phyloP scores from a whole-genome alignment of 2,797 vertebrate genomes.

The Pipistrellus nathusii region DNA sequence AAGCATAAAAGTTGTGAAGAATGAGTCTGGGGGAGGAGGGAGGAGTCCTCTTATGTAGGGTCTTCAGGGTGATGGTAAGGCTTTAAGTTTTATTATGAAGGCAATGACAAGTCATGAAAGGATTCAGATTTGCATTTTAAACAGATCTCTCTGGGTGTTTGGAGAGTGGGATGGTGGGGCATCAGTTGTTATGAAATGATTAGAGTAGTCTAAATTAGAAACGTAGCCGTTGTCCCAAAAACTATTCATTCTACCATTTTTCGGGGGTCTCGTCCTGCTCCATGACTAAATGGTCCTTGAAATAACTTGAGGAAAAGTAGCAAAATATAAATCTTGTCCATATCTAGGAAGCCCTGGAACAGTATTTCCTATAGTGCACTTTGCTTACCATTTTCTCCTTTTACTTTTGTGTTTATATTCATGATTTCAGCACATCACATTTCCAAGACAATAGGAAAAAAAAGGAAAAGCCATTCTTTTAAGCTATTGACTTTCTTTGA shows the following conservation, averaged over 20 bases:
- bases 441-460: conserved; percentile 64
- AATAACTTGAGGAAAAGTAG: conserved; percentile 14
- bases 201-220: not conserved
- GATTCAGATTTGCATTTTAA: conserved; percentile 21
- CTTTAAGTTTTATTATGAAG: not conserved
- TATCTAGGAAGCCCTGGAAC: not conserved
- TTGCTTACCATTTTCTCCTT: conserved; percentile 66
- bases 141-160: not conserved
- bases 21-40: not conserved
- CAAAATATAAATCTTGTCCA: not conserved
- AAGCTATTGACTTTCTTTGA: conserved; percentile 72
- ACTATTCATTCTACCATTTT: not conserved
- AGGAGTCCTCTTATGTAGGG: not conserved
- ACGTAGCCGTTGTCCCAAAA: not conserved
- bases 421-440: conserved; percentile 28
- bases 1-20: not conserved
- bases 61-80: not conserved
- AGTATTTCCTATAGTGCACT: conserved; percentile 38
- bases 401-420: conserved; percentile 57
- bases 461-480: conserved; percentile 54
- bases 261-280: not conserved
- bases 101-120: not conserved
- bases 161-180: not conserved
- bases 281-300: not conserved
- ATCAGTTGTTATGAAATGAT: not conserved